phyloP scores from a whole-genome alignment of 1,140 invertebrate species.

The Helicorthomorpha holstii region DNA sequence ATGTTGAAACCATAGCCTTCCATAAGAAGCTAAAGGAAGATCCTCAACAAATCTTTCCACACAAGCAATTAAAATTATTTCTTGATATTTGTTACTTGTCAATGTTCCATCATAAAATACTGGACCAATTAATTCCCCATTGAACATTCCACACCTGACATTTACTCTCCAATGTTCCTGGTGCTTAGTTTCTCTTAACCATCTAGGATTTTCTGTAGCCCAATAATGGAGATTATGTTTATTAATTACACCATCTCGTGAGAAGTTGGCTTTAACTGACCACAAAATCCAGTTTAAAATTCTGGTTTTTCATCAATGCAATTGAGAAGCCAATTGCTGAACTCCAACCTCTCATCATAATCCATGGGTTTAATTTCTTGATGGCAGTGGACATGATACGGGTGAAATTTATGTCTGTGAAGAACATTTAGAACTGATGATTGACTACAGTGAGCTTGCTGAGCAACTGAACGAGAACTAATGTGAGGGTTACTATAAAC shows the following conservation, averaged over 20 bases:
- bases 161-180: conserved; percentile 4
- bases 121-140: neutral
- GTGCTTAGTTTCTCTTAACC: conserved; percentile 1
- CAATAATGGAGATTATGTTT: conserved; percentile 7
- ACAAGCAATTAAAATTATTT: neutral
- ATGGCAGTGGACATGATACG: neutral
- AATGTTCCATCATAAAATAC: conserved; percentile 2
- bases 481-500: too few relatives aligned
- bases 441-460: too few relatives aligned
- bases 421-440: neutral
- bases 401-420: neutral
- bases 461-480: too few relatives aligned
- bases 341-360: neutral
- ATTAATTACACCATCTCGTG: conserved; percentile 2
- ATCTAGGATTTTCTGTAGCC: conserved; percentile 1
- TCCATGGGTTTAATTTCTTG: neutral
- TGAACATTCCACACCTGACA: conserved; percentile 3
- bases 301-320: conserved; percentile 1
- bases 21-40: neutral
- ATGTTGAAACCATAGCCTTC: conserved; percentile 20
- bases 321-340: conserved; percentile 5
- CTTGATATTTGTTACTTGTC: neutral
- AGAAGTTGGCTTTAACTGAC: conserved; percentile 6
- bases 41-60: neutral
- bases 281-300: neutral